Evolutionary conservation across 2,113 vertebrate species (phyloP).

Genomic region (Fulmarus glacialis): DNA sequence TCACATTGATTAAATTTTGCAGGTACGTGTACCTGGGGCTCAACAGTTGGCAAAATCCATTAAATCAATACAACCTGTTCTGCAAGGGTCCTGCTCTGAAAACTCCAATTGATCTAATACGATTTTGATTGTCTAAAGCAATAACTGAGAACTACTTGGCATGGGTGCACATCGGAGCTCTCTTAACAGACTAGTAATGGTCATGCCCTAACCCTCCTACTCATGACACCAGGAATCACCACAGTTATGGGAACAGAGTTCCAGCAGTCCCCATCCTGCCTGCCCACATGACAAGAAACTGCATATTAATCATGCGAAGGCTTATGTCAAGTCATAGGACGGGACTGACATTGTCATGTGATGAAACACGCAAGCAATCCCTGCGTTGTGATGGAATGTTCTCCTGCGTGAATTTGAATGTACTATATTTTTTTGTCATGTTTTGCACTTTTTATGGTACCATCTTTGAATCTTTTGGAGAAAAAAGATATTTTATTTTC

Average conservation of each 20-base stretch:
- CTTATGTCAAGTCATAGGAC: background rate
- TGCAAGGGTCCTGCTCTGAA: background rate
- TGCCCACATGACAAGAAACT: background rate
- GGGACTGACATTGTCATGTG: background rate
- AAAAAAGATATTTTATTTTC: background rate
- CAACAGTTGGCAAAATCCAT: background rate
- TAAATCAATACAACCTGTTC: background rate
- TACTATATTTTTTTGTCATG: background rate
- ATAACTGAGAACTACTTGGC: background rate
- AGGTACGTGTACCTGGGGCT: background rate
- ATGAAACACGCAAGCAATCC: background rate
- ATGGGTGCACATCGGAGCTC: rapidly evolving
- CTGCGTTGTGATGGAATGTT: background rate
- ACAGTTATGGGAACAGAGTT: background rate
- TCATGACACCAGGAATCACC: background rate
- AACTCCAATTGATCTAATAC: background rate
- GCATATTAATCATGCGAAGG: background rate
- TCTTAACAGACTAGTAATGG: background rate
- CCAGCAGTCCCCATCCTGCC: background rate
- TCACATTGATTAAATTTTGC: background rate
- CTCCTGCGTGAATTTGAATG: background rate
- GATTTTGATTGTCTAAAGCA: background rate
- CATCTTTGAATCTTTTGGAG: background rate
- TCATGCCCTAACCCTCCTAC: background rate
- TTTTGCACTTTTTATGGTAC: background rate